Conservation (phyloP, 2,113 vertebrate genomes). For the Corydoras maculifer region DNA sequence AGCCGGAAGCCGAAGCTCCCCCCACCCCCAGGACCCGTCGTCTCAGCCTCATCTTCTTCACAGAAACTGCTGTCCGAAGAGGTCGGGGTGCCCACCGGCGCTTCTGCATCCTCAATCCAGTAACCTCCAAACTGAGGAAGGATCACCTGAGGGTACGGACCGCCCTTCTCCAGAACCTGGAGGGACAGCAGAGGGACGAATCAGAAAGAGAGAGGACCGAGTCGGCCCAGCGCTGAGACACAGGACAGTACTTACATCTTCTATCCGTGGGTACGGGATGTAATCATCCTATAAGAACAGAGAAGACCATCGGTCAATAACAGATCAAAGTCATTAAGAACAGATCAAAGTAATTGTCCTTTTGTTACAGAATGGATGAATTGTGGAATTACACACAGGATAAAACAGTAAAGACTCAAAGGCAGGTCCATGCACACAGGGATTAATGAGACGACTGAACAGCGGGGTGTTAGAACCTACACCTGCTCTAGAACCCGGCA, state of each 20-base stretch:
- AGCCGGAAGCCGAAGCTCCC: conserved; percentile 68
- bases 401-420: too few relatives aligned
- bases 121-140: conserved; percentile 96
- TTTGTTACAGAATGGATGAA: too few relatives aligned
- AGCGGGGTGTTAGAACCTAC: too few relatives aligned
- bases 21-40: conserved; percentile 64
- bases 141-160: conserved; percentile 90
- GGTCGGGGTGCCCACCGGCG: conserved; percentile 60
- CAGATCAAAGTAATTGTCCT: too few relatives aligned
- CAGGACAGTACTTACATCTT: conserved; percentile 73
- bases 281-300: conserved; percentile 82
- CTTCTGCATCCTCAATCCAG: conserved; percentile 96
- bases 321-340: too few relatives aligned
- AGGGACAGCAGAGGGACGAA: not conserved
- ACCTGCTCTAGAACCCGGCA: too few relatives aligned
- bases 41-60: conserved; percentile 77
- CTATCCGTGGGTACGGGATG: conserved; percentile 94
- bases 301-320: conserved; percentile 12
- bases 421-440: too few relatives aligned
- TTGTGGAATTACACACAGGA: too few relatives aligned
- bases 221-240: not conserved
- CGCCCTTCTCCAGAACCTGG: conserved; percentile 84
- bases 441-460: too few relatives aligned
- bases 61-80: conserved; percentile 73
- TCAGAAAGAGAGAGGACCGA: too few relatives aligned